Conservation (phyloP, 64 coral and sea anemone species). For the Astreopora myriophthalma region DNA sequence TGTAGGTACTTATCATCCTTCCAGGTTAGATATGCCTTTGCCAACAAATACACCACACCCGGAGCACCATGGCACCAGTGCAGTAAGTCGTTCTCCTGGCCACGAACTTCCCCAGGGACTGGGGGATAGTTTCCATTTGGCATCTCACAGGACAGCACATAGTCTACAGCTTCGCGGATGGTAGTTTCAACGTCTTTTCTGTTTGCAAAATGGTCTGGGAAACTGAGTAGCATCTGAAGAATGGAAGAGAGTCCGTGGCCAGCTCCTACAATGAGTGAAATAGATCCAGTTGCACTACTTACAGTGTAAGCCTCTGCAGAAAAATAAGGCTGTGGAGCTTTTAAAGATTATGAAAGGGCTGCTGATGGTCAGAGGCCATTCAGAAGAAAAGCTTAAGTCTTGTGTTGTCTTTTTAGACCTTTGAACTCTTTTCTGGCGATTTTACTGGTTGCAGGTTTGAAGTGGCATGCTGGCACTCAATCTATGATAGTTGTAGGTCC, state of each 20-base stretch:
- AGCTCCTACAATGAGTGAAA: slow-evolving; percentile 64
- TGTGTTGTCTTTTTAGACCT: too few relatives aligned
- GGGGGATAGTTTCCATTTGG: slow-evolving; percentile 86
- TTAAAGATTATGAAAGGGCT: too few relatives aligned
- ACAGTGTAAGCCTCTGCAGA: too few relatives aligned
- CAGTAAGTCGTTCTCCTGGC: slow-evolving; percentile 64
- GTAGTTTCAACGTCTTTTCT: slow-evolving; percentile 73
- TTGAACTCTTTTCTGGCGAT: too few relatives aligned
- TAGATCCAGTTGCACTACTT: too few relatives aligned
- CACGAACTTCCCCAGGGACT: slow-evolving; percentile 48
- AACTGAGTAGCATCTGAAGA: slow-evolving; percentile 82
- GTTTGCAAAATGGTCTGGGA: slow-evolving; percentile 77
- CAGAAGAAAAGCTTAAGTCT: too few relatives aligned
- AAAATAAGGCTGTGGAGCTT: too few relatives aligned
- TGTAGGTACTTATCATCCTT: slow-evolving; percentile 90
- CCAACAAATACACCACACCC: slow-evolving; percentile 89
- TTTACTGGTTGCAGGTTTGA: too few relatives aligned
- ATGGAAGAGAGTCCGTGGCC: slow-evolving; percentile 92
- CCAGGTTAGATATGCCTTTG: slow-evolving; percentile 91
- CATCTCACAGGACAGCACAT: slow-evolving; percentile 53
- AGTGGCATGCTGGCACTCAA: too few relatives aligned
- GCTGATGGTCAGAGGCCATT: too few relatives aligned
- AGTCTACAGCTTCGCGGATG: slow-evolving; percentile 68
- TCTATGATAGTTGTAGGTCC: too few relatives aligned
- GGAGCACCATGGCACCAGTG: slow-evolving; percentile 99